Evolutionary conservation across 92 coral and sea anemone species (phyloP).

Genomic region (Meandrina meandrites): DNA sequence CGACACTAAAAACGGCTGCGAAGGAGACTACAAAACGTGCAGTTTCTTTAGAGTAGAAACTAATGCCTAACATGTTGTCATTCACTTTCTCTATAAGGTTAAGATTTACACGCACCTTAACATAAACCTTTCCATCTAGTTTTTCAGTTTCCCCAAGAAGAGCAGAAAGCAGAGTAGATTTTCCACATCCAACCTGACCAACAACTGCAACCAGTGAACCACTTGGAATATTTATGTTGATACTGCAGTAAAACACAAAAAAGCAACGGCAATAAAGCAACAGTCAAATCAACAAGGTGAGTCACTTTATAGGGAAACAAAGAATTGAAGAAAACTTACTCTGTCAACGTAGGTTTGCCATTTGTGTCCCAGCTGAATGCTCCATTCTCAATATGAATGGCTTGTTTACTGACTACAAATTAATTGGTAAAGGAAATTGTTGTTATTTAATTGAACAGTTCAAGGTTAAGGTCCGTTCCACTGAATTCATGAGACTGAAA

Average conservation of each 20-base stretch:
- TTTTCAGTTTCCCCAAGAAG: slow-evolving; percentile 90
- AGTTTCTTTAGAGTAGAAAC: not conserved
- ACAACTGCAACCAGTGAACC: slow-evolving; percentile 83
- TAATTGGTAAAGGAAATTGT: not conserved
- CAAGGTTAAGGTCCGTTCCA: no score
- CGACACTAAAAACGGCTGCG: no score
- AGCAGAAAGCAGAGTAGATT: slow-evolving; percentile 90
- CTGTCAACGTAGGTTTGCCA: slow-evolving; percentile 56
- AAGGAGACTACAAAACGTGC: not conserved
- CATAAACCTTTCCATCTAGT: slow-evolving; percentile 74
- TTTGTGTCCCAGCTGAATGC: slow-evolving; percentile 82
- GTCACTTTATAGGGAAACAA: not conserved
- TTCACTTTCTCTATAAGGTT: no score
- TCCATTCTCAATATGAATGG: slow-evolving; percentile 74
- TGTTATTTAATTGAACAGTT: no score
- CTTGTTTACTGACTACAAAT: slow-evolving; percentile 64
- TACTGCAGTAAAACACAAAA: slow-evolving; percentile 41
- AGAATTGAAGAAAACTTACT: slow-evolving; percentile 47
- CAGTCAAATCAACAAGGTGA: not conserved
- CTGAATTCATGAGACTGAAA: no score
- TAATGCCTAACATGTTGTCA: not conserved
- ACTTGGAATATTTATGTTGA: slow-evolving; percentile 54
- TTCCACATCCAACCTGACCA: slow-evolving; percentile 95
- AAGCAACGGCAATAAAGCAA: not conserved
- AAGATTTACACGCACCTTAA: slow-evolving; percentile 66